A percentile compares a stretch with the other conserved stretches of the same genome.
phyloP scores from a whole-genome alignment of 2,113 vertebrate genomes.

The Rhinolophus sinicus region DNA sequence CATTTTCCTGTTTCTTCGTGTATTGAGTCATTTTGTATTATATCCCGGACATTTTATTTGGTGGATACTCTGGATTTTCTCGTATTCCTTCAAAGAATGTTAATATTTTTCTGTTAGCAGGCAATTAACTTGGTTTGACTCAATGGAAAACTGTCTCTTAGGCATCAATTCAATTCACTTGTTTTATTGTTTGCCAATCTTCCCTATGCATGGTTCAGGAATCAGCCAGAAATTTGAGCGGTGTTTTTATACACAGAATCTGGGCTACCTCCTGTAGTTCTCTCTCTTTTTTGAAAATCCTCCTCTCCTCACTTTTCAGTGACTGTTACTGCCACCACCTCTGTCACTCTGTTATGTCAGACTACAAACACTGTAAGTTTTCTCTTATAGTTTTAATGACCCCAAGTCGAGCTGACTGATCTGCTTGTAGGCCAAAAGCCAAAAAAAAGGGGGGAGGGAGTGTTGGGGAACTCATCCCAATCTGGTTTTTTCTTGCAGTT shows the following conservation, averaged over 20 bases:
- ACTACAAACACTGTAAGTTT: background rate
- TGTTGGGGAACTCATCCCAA: background rate
- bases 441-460: background rate
- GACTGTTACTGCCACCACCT: background rate
- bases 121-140: background rate
- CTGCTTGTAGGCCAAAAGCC: background rate
- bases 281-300: background rate
- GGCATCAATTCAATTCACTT: background rate
- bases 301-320: background rate
- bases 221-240: background rate
- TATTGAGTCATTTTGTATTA: slow-evolving; percentile 8
- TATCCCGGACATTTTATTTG: background rate
- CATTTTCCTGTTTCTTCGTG: slow-evolving; percentile 8
- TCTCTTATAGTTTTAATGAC: background rate
- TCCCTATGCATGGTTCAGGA: background rate
- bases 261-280: background rate
- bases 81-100: background rate
- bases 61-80: slow-evolving; percentile 16
- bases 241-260: background rate
- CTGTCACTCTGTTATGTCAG: background rate
- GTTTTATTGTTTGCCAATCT: background rate
- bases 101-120: background rate
- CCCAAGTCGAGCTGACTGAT: background rate
- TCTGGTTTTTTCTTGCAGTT: background rate
- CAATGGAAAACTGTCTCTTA: background rate